A percentile compares a stretch with the other conserved stretches of the same genome.
phyloP scores from a whole-genome alignment of 2,888 invertebrate genomes.

The Disparrhopalites patrizii region DNA sequence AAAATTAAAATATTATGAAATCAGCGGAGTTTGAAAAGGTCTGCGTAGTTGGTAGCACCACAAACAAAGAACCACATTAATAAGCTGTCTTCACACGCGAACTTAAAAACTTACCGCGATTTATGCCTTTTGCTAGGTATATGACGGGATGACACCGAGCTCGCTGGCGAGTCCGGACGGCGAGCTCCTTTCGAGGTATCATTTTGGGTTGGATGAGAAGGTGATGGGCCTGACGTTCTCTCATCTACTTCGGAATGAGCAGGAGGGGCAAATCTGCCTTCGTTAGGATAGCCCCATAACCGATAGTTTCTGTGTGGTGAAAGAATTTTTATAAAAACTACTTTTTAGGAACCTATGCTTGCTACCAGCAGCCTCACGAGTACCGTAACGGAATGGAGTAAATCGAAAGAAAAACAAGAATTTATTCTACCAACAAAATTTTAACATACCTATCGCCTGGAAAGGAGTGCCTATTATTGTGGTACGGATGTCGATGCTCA shows the following conservation, averaged over 20 bases:
- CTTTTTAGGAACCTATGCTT: no score
- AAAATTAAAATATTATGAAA: no score
- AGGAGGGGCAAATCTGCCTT: conserved; percentile 47
- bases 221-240: conserved; percentile 41
- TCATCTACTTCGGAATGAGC: conserved; percentile 45
- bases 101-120: conserved; percentile 42
- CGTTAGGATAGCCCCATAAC: conserved; percentile 46
- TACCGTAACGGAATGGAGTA: no score
- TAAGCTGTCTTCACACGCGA: neutral
- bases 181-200: conserved; percentile 46
- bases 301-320: conserved; percentile 47
- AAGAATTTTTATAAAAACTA: no score
- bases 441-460: conserved; percentile 43
- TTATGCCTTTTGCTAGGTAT: conserved; percentile 47
- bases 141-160: conserved; percentile 48
- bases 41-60: neutral
- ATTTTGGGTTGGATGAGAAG: conserved; percentile 43
- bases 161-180: conserved; percentile 47
- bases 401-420: no score
- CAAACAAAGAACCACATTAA: neutral
- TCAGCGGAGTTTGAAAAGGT: neutral
- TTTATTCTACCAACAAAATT: no score
- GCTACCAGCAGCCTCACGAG: no score
- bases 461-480: conserved; percentile 45
- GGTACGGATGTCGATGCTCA: conserved; percentile 44